Evolutionary conservation across 2,797 vertebrate genomes (phyloP).

Genomic region (Lutjanus argentimaculatus): DNA sequence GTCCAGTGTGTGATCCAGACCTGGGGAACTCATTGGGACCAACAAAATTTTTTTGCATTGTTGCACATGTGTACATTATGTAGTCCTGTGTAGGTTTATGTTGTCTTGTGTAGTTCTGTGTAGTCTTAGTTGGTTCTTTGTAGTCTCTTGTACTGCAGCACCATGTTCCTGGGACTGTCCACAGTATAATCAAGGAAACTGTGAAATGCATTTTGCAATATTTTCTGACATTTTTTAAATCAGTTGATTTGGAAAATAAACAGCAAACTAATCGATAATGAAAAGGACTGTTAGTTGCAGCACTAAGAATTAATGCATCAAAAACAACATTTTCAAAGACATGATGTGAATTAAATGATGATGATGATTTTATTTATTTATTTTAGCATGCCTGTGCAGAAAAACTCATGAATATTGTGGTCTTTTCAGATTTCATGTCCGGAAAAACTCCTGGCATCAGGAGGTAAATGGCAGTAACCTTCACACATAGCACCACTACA

Average conservation of each 20-base stretch:
- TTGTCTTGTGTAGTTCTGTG: no score
- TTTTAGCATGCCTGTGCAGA: constrained; percentile 6
- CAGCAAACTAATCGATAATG: not conserved
- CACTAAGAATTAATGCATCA: not conserved
- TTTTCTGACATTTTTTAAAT: not conserved
- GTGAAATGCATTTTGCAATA: not conserved
- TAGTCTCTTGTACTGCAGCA: no score
- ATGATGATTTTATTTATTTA: not conserved
- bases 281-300: not conserved
- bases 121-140: no score
- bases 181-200: not conserved
- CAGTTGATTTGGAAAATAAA: not conserved
- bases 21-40: no score
- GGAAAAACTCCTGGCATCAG: constrained; percentile 15
- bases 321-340: not conserved
- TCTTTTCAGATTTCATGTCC: constrained; percentile 23
- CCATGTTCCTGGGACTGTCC: no score
- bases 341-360: not conserved
- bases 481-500: constrained; percentile 1
- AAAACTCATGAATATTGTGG: not conserved
- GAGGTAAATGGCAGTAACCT: constrained; percentile 22
- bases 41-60: no score
- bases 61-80: no score
- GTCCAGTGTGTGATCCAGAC: no score
- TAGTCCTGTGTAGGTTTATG: no score